These are phyloP conservation scores for Bugula neritina DNA, from an alignment of 2,888 invertebrate genomes.

Conservation along the genomic window DNA sequence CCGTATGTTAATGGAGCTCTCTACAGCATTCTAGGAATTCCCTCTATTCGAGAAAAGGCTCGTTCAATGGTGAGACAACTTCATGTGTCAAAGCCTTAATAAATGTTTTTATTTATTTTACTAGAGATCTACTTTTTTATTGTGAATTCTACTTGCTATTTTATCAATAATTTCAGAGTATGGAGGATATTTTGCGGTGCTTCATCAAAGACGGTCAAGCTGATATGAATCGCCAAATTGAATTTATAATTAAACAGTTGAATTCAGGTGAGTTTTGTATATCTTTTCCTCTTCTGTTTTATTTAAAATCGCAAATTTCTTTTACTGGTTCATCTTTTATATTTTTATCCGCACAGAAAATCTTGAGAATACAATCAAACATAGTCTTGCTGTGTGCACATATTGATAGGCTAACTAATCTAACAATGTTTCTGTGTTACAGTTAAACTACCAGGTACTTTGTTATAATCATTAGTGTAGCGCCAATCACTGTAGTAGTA, in stretches of 20 bases:
- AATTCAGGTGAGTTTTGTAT: slow-evolving; percentile 42
- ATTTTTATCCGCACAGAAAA: too few relatives aligned
- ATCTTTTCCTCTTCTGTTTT: background rate
- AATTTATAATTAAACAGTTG: slow-evolving; percentile 54
- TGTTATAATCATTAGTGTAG: too few relatives aligned
- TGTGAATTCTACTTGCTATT: too few relatives aligned
- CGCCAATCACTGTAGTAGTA: too few relatives aligned
- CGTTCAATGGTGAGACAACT: slow-evolving; percentile 50
- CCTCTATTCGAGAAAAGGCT: slow-evolving; percentile 55
- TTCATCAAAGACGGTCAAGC: slow-evolving; percentile 51
- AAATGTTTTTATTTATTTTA: too few relatives aligned
- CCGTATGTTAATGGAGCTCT: slow-evolving; percentile 59
- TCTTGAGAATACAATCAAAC: too few relatives aligned
- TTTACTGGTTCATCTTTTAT: background rate
- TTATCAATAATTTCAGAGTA: slow-evolving; percentile 45
- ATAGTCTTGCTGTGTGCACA: too few relatives aligned
- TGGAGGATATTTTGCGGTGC: slow-evolving; percentile 52
- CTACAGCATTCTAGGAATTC: slow-evolving; percentile 57
- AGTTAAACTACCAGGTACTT: too few relatives aligned
- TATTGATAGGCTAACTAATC: too few relatives aligned
- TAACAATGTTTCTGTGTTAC: too few relatives aligned
- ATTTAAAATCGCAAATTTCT: background rate
- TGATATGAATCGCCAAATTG: slow-evolving; percentile 54
- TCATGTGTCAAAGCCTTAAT: too few relatives aligned
- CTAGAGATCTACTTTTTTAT: too few relatives aligned